Evolutionary conservation across 2,888 invertebrate genomes (phyloP).

Genomic region (Phanerotoma sp.): DNA sequence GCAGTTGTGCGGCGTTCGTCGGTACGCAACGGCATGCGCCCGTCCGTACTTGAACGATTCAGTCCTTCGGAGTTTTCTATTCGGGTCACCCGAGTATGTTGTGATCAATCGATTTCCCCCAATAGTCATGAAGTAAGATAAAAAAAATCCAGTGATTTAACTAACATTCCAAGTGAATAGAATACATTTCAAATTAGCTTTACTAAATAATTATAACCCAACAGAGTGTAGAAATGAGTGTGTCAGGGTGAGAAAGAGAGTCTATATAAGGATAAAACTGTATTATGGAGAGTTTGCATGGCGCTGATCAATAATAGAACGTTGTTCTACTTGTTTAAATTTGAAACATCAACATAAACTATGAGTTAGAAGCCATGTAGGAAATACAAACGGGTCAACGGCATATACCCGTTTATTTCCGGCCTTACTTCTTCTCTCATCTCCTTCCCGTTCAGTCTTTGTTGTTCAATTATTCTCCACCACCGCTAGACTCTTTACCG

Average conservation of each 20-base stretch:
- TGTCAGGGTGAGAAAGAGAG: too few species aligned
- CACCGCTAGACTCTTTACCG: slow-evolving; percentile 22
- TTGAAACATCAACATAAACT: slow-evolving; percentile 7
- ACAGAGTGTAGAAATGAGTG: slow-evolving; percentile 4
- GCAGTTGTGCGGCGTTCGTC: slow-evolving; percentile 24
- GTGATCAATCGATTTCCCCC: slow-evolving; percentile 6
- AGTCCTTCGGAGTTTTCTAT: slow-evolving; percentile 33
- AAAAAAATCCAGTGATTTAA: background rate
- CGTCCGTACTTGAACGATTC: slow-evolving; percentile 31
- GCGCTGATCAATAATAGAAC: background rate
- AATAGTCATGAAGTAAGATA: slow-evolving; percentile 2
- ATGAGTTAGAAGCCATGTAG: background rate
- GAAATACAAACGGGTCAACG: slow-evolving; percentile 47
- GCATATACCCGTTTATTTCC: slow-evolving; percentile 53
- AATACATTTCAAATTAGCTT: background rate
- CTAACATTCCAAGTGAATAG: background rate
- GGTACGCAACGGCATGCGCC: slow-evolving; percentile 16
- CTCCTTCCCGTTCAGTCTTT: slow-evolving; percentile 17
- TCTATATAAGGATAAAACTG: background rate
- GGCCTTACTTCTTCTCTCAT: slow-evolving; percentile 42
- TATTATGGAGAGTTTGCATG: background rate
- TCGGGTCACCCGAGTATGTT: slow-evolving; percentile 32
- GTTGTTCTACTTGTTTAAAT: slow-evolving; percentile 6
- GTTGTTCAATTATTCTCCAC: slow-evolving; percentile 13
- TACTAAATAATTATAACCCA: background rate